These are phyloP conservation scores for Taurulus bubalis DNA, from an alignment of 2,113 vertebrate genomes.

Conservation along the genomic window DNA sequence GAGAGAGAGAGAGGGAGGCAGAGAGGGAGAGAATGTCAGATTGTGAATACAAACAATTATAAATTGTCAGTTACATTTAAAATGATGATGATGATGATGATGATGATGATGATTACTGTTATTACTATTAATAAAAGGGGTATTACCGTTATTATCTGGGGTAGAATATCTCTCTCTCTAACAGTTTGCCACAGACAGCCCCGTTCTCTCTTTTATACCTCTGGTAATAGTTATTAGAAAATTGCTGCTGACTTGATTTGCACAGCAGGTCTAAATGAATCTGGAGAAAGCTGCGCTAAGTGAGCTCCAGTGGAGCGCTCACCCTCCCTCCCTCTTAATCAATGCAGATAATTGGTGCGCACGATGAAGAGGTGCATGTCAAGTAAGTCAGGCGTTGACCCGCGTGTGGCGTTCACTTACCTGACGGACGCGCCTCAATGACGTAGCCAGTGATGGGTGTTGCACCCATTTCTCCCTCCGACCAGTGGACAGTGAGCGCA, in stretches of 20 bases:
- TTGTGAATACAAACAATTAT: constrained; percentile 35
- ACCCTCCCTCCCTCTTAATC: background rate
- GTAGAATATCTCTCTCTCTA: constrained; percentile 21
- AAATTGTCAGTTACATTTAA: constrained; percentile 26
- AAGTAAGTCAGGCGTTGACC: background rate
- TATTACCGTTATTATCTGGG: constrained; percentile 31
- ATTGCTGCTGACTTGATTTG: constrained; percentile 58
- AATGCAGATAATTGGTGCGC: background rate
- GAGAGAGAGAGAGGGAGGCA: background rate
- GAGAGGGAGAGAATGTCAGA: constrained; percentile 1
- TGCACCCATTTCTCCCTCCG: constrained; percentile 85
- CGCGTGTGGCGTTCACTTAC: constrained; percentile 69
- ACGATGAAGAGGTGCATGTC: background rate
- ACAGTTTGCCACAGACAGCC: constrained; percentile 16
- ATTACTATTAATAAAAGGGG: constrained; percentile 41
- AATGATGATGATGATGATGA: constrained; percentile 33
- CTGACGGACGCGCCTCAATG: constrained; percentile 94
- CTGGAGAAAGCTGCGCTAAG: constrained; percentile 19
- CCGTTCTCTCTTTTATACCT: constrained; percentile 19
- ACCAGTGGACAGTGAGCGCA: constrained; percentile 90
- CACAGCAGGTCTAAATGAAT: constrained; percentile 56
- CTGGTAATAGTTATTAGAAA: constrained; percentile 63
- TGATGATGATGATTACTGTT: constrained; percentile 43
- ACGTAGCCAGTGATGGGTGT: constrained; percentile 89
- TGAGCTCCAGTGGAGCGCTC: constrained; percentile 2